Conservation (phyloP, 2,113 vertebrate species). For the Elgaria multicarinata region DNA sequence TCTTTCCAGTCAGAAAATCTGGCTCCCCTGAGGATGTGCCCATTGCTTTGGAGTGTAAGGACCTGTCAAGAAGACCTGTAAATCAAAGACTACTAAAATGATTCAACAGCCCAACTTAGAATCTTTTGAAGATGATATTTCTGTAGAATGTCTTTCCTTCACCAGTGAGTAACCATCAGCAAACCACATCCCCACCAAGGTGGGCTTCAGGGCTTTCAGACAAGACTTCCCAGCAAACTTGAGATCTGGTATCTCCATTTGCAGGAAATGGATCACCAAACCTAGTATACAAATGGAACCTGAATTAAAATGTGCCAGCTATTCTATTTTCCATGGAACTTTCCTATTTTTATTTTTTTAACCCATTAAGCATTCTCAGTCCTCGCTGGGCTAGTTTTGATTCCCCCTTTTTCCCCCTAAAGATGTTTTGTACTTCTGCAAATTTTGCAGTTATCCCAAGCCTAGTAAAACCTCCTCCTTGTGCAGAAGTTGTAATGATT, state of each 20-base stretch:
- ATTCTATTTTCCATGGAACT: neutral
- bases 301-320: neutral
- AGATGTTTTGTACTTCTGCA: too few species aligned
- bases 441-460: neutral
- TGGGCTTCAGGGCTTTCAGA: neutral
- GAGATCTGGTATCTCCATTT: neutral
- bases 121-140: neutral
- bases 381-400: neutral
- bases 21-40: neutral
- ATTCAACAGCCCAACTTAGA: neutral
- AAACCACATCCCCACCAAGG: neutral
- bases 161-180: too few species aligned
- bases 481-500: neutral
- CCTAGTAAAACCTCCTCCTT: neutral
- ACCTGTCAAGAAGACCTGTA: neutral
- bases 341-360: neutral
- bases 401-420: neutral
- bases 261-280: neutral
- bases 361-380: neutral
- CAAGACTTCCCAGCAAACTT: neutral
- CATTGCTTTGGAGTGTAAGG: neutral
- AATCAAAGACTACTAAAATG: constrained; percentile 2
- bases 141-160: neutral
- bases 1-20: neutral
- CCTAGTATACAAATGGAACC: neutral